phyloP scores from a whole-genome alignment of 2,113 vertebrate genomes.

The Corynorhinus townsendii region DNA sequence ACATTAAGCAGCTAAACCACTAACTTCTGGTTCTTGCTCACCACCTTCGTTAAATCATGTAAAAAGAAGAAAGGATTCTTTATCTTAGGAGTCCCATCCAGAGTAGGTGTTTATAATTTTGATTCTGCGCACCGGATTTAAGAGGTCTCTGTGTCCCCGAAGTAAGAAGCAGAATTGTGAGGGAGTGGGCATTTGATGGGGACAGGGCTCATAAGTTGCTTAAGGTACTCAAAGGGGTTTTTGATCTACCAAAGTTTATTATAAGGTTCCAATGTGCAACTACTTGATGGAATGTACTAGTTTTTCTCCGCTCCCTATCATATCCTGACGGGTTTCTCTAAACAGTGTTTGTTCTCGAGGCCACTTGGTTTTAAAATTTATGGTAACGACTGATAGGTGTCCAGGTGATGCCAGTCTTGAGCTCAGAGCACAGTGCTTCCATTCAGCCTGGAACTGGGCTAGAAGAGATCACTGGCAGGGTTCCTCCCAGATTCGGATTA shows the following conservation, averaged over 20 bases:
- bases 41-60: background rate
- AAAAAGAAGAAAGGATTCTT: background rate
- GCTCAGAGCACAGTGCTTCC: background rate
- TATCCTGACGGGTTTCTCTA: background rate
- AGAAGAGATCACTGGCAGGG: fast-evolving
- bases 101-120: background rate
- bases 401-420: background rate
- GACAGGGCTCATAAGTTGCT: background rate
- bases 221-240: background rate
- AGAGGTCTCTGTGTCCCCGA: background rate
- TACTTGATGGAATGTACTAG: background rate
- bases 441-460: background rate
- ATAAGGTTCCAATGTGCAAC: background rate
- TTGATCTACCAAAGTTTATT: background rate
- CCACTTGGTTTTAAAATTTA: background rate
- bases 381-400: background rate
- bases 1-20: background rate
- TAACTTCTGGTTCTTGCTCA: background rate
- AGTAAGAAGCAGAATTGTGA: background rate
- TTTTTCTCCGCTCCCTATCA: background rate
- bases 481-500: background rate
- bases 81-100: background rate
- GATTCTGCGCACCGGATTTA: background rate
- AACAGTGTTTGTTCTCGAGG: background rate
- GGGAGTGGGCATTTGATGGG: background rate